Conservation (phyloP, 2,113 vertebrate species). For the Panthera leo region DNA sequence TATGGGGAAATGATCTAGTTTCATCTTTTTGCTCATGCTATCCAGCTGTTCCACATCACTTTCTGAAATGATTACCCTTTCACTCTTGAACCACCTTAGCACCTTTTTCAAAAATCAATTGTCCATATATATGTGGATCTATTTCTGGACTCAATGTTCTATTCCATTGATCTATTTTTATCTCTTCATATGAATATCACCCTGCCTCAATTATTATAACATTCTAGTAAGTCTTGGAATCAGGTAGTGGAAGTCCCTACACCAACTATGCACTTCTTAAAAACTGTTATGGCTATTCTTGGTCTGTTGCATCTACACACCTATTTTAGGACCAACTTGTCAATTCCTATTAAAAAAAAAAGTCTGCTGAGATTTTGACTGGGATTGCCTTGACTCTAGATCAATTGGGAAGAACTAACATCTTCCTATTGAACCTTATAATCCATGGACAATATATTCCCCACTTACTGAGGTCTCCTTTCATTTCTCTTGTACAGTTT, state of each 20-base stretch:
- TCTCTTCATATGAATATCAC: background rate
- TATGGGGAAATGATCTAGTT: background rate
- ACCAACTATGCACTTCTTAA: background rate
- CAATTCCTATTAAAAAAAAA: background rate
- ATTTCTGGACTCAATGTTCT: background rate
- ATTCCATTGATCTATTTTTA: conserved; percentile 7
- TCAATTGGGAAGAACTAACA: background rate
- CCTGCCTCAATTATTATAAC: background rate
- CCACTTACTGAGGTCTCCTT: background rate
- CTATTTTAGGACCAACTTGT: background rate
- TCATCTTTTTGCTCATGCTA: conserved; percentile 29
- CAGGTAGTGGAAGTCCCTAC: background rate
- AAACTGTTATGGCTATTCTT: background rate
- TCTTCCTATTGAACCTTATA: background rate
- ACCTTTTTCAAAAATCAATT: background rate
- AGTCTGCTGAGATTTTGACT: background rate
- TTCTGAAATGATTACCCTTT: conserved; percentile 2
- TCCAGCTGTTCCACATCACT: background rate
- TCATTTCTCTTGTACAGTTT: background rate
- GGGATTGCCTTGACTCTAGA: background rate
- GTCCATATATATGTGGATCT: background rate
- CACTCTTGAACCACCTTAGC: background rate
- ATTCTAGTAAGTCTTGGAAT: conserved; percentile 9
- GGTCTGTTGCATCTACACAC: background rate
- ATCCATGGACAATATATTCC: background rate